phyloP scores from a whole-genome alignment of 2,797 vertebrate genomes.

The Anguilla anguilla region DNA sequence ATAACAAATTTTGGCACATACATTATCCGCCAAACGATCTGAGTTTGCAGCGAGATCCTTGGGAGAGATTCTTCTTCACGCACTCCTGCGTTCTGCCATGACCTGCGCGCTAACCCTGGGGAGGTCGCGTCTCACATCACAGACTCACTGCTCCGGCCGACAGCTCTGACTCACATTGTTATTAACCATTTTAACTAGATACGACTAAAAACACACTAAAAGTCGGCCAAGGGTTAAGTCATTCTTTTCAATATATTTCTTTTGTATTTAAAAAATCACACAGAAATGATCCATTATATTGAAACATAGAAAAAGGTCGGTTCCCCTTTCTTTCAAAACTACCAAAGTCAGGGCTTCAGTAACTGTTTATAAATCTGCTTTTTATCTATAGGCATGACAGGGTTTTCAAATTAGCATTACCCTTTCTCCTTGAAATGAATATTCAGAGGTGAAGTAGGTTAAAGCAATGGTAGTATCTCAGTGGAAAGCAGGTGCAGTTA shows the following conservation, averaged over 20 bases:
- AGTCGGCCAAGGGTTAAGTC: no score
- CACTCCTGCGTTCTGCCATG: neutral
- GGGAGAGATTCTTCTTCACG: slow-evolving; percentile 6
- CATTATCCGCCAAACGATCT: neutral
- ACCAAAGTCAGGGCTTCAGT: neutral
- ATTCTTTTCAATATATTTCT: neutral
- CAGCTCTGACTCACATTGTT: neutral
- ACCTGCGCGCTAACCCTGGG: neutral
- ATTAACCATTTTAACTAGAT: neutral
- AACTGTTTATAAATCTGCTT: neutral
- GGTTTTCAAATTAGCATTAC: neutral
- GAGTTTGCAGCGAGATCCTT: neutral
- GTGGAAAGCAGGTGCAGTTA: neutral
- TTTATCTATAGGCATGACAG: neutral
- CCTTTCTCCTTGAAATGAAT: neutral
- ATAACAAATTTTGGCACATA: neutral
- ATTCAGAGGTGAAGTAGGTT: neutral
- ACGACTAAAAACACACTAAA: neutral
- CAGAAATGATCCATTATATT: neutral
- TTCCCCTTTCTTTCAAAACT: neutral
- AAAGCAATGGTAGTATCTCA: neutral
- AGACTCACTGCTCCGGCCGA: neutral
- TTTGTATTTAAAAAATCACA: neutral
- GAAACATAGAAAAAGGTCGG: neutral
- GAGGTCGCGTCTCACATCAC: neutral